Base-by-base conservation (phyloP, 2,113 vertebrate species). In the Pavo muticus region DNA sequence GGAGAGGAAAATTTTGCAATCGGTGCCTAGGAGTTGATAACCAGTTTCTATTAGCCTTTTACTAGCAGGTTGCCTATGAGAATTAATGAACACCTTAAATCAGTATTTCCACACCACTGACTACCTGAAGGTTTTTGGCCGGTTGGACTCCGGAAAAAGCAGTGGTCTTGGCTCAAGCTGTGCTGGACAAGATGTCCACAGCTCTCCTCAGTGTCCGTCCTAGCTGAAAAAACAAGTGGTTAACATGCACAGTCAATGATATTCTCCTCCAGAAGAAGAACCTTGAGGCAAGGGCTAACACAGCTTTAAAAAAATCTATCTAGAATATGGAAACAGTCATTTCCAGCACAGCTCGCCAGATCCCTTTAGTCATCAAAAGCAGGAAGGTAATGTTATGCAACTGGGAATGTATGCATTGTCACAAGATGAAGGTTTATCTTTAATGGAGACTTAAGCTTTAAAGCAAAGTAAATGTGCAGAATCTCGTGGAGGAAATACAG, bases 1-100 rank as follows among this genome's bases (percentile, higher is more conserved):
- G 73, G 50, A 91, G 52, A 44, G n/a, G 90, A 44, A 71, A 29
- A n/a, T 52, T 89, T 94, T 92, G 81, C 87, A 95, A 57, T 37
- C 11, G 14, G 35, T 88, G 80, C 45, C 27, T 71, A 16, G 19
- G 10, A 68, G 29, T 23, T 44, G 39, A 19, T 30, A n/a, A 9
- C 23, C 11, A 32, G 29, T 45, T 88, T 80, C 75, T 73, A 10
- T 35, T 47, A 40, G 1, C 1, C 42, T 52, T 84, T 54, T 88
- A 39, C 79, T 88, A 25, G 32, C 73, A 69, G 29, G 4, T 90
- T 94, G 52, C 65, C 67, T 35, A 84, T 77, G 65, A 72, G 78
- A 45, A 68, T 64, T 1, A 30, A 88, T 59, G 57, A 84, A 87
- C 84, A 56, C 11, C 29, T 11, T 47, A 71, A 0, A 3, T 30